phyloP scores from a whole-genome alignment of 2,113 vertebrate genomes.

The Clarias magur region DNA sequence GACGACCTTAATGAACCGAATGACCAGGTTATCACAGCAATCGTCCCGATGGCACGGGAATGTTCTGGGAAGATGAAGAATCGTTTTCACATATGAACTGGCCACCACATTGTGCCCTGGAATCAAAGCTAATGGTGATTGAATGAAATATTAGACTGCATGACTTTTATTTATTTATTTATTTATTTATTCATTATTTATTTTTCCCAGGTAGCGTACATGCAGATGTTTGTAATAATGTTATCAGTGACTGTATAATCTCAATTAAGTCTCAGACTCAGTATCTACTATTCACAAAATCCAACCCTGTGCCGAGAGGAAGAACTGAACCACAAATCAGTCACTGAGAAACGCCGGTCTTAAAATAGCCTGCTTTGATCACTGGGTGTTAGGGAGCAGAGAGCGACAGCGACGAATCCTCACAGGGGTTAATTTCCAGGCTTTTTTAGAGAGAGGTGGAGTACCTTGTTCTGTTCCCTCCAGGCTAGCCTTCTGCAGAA shows the following conservation, averaged over 20 bases:
- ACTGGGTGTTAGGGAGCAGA: neutral
- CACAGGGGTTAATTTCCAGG: constrained; percentile 25
- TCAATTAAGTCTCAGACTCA: neutral
- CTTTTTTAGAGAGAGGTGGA: constrained; percentile 10
- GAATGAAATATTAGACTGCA: too few species aligned
- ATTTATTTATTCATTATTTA: too few species aligned
- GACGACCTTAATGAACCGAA: too few species aligned
- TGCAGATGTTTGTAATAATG: neutral
- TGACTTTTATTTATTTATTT: too few species aligned
- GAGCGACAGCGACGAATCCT: neutral
- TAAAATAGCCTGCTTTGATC: constrained; percentile 37
- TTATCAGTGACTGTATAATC: neutral
- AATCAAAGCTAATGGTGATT: too few species aligned
- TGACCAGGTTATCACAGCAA: too few species aligned
- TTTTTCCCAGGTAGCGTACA: too few species aligned
- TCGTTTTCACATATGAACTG: too few species aligned
- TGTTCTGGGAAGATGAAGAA: too few species aligned
- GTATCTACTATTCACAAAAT: neutral
- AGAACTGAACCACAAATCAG: neutral
- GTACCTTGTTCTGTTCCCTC: constrained; percentile 10
- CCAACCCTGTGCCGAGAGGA: neutral
- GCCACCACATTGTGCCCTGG: too few species aligned
- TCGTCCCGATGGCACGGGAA: too few species aligned
- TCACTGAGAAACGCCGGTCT: neutral
- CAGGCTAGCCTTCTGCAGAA: constrained; percentile 25